A percentile compares a stretch with the other conserved stretches of the same genome.
These are phyloP conservation scores for Melanotaenia parkinsoni DNA, from an alignment of 2,797 vertebrate species.

Conservation along the genomic window DNA sequence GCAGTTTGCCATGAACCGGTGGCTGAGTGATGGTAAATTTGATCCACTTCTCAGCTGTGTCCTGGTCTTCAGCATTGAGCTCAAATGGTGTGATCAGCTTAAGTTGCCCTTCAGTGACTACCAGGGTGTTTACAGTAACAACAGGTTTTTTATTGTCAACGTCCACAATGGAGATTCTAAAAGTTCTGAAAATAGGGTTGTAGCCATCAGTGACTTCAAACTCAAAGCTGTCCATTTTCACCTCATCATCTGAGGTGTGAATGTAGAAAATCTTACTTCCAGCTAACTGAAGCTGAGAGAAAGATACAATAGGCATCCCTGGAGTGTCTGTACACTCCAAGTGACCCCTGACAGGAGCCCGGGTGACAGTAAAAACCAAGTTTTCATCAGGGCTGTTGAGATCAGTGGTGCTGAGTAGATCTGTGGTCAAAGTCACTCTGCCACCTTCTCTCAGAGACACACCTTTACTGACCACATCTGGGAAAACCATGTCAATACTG, in stretches of 20 bases:
- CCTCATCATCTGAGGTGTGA: conserved; percentile 93
- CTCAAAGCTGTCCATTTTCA: conserved; percentile 99
- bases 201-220: conserved; percentile 95
- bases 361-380: conserved; percentile 91
- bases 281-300: conserved; percentile 92
- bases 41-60: conserved; percentile 87
- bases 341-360: conserved; percentile 91
- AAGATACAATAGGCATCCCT: conserved; percentile 88
- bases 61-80: conserved; percentile 92
- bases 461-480: conserved; percentile 95
- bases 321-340: conserved; percentile 91
- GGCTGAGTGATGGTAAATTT: conserved; percentile 89
- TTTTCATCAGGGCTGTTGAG: conserved; percentile 96
- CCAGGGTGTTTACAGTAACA: conserved; percentile 87
- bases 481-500: conserved; percentile 91
- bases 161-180: conserved; percentile 92
- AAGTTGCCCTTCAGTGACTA: conserved; percentile 88
- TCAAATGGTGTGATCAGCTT: conserved; percentile 96
- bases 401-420: conserved; percentile 94
- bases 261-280: conserved; percentile 96
- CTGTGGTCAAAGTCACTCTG: conserved; percentile 91
- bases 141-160: conserved; percentile 97
- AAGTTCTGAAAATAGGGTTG: conserved; percentile 95
- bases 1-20: conserved; percentile 89
- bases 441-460: conserved; percentile 95